Base-by-base conservation (phyloP, 2,113 vertebrate species). In the Hucho hucho region DNA sequence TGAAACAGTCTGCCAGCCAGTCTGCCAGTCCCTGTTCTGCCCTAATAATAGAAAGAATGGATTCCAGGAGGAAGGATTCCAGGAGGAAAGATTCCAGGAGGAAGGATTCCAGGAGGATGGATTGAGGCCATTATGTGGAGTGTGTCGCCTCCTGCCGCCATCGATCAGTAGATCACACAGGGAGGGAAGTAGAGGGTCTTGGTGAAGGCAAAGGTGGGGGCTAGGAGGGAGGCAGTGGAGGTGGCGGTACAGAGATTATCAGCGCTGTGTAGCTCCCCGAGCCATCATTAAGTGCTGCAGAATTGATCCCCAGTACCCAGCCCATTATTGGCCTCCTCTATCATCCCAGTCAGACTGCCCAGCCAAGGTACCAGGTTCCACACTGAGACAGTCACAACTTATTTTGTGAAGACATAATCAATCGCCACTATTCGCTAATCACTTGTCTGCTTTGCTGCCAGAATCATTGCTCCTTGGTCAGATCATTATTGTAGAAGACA, bases 291-390 rank as follows among this genome's bases (percentile, higher is more conserved):
- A 83, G 68, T 64, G 4, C 71, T 72, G 75, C 20, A 47, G 18
- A 79, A 90, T 90, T 61, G 90, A 91, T 91, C 79, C 74, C 18
- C 2, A 28, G 28, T 65, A 16, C 25, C 26, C 73, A 4, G 37
- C 70, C 75, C 76, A 83, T 85, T 81, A 89, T 86, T 83, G 81
- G 84, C 83, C 76, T 61, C 64, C 76, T 80, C 79, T 73, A 76
- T 88, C 86, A 83, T 81, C 72, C 56, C 71, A 47, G 11, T 47
- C 32, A 56, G 70, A 68, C 49, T 18, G 49, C 13, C 72, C 28
- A 72, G 70, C 69, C 75, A 73, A 69, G 64, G 76, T 73, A 74
- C 25, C 0, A 22, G 74, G 47, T 74, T 75, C 56, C 67, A 73
- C 79, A 71, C 82, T 53, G 77, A 73, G 65, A 80, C 53, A 69